Percentiles rank a stretch among this genome's conserved stretches.
phyloP scores from a whole-genome alignment of 2,113 vertebrate genomes.

The Cricetomys ansorgei region DNA sequence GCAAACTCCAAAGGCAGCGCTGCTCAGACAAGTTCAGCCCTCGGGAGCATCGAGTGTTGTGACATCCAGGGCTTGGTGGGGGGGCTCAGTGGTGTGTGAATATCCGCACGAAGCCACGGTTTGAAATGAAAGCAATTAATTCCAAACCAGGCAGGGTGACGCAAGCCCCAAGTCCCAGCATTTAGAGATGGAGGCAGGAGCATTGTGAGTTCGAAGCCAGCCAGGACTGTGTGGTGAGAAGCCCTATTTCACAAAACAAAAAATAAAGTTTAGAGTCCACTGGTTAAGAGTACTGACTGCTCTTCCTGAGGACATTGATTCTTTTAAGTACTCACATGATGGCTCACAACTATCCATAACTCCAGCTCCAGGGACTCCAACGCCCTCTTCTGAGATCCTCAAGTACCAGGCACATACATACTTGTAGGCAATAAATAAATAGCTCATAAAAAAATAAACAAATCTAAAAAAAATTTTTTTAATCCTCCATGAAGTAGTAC shows the following conservation, averaged over 20 bases:
- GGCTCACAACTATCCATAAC: background rate
- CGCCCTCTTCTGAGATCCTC: background rate
- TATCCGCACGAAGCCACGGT: background rate
- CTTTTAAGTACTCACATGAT: background rate
- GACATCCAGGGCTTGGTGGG: background rate
- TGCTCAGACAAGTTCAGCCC: background rate
- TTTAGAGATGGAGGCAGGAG: background rate
- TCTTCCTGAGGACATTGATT: background rate
- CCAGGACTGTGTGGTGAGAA: background rate
- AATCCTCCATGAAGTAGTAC: background rate
- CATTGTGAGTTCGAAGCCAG: background rate
- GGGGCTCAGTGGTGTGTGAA: background rate
- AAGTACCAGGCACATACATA: background rate
- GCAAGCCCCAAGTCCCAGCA: background rate
- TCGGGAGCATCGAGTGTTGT: background rate
- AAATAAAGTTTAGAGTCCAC: background rate
- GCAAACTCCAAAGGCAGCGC: background rate
- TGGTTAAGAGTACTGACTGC: background rate
- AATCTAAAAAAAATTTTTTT: background rate
- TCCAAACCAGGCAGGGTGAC: background rate
- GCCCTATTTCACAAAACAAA: background rate
- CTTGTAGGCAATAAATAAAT: background rate
- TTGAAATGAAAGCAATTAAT: background rate
- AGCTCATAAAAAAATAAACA: background rate
- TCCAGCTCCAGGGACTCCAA: background rate